Evolutionary conservation across 2,888 invertebrate species (phyloP).

Genomic region (Phyllotreta striolata): DNA sequence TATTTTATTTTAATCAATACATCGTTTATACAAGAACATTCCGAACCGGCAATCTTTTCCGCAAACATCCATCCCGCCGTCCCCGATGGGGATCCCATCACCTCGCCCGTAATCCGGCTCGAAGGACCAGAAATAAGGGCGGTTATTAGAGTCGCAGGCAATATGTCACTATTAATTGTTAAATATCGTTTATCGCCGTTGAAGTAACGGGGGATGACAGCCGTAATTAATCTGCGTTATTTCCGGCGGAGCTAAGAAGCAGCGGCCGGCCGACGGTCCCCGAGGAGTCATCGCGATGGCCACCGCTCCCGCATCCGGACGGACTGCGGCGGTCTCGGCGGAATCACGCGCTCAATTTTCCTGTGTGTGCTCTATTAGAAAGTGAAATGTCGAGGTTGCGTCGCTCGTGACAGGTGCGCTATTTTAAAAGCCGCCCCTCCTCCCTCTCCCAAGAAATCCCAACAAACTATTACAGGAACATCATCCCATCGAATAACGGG

Average conservation of each 20-base stretch:
- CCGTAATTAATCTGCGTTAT: slow-evolving; percentile 63
- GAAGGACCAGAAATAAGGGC: slow-evolving; percentile 46
- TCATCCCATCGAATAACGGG: no score
- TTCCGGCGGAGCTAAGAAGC: slow-evolving; percentile 58
- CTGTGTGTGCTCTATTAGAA: slow-evolving; percentile 6
- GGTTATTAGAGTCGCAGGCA: slow-evolving; percentile 52
- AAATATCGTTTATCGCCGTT: slow-evolving; percentile 62
- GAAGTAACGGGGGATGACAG: slow-evolving; percentile 62
- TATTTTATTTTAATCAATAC: background rate
- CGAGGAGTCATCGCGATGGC: slow-evolving; percentile 54
- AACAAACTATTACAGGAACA: no score
- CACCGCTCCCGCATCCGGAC: slow-evolving; percentile 39
- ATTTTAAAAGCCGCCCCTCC: no score
- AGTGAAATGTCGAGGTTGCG: slow-evolving; percentile 16
- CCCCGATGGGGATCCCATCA: slow-evolving; percentile 20
- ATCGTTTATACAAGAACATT: background rate
- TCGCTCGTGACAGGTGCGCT: no score
- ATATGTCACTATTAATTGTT: slow-evolving; percentile 62
- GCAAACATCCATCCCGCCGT: no score
- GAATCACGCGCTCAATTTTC: slow-evolving; percentile 13
- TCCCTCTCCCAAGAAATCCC: no score
- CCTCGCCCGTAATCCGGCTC: slow-evolving; percentile 38
- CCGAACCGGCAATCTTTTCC: background rate
- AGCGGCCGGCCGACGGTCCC: slow-evolving; percentile 49
- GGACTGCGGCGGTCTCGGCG: slow-evolving; percentile 2